phyloP scores from a whole-genome alignment of 1,140 invertebrate genomes.

The Procambarus virginalis region DNA sequence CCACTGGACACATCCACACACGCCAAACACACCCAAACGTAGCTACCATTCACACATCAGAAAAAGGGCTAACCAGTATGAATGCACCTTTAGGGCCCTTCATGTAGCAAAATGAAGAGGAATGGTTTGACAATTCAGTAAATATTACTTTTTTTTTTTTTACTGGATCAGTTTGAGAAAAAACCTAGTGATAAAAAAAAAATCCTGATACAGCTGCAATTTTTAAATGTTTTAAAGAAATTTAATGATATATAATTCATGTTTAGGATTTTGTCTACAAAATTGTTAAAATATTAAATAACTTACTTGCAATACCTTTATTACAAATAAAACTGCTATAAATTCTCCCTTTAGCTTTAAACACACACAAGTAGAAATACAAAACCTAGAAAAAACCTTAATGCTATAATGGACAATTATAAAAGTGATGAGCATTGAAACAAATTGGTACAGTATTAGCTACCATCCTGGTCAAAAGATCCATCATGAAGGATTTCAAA shows the following conservation, averaged over 20 bases:
- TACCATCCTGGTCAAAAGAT: background rate
- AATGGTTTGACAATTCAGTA: conserved; percentile 1
- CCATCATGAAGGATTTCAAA: background rate
- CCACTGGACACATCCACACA: conserved; percentile 24
- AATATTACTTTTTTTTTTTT: conserved; percentile 6
- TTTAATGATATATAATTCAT: background rate
- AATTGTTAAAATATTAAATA: background rate
- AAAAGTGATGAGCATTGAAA: background rate
- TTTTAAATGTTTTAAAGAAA: background rate
- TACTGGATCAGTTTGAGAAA: background rate
- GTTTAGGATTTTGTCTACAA: background rate
- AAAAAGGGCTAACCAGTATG: conserved; percentile 18
- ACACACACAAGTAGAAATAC: background rate
- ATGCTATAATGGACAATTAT: background rate
- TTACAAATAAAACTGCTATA: background rate
- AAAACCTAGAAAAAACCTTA: background rate
- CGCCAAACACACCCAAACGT: conserved; percentile 16
- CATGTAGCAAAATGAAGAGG: conserved; percentile 8
- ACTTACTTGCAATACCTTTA: background rate
- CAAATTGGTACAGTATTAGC: background rate
- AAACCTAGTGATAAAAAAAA: background rate
- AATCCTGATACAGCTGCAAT: background rate
- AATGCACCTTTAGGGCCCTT: background rate
- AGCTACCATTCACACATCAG: conserved; percentile 3
- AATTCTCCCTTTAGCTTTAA: background rate